A percentile compares a stretch with the other conserved stretches of the same genome.
Conservation (phyloP, 1,140 invertebrate genomes). For the Belonocnema kinseyi region DNA sequence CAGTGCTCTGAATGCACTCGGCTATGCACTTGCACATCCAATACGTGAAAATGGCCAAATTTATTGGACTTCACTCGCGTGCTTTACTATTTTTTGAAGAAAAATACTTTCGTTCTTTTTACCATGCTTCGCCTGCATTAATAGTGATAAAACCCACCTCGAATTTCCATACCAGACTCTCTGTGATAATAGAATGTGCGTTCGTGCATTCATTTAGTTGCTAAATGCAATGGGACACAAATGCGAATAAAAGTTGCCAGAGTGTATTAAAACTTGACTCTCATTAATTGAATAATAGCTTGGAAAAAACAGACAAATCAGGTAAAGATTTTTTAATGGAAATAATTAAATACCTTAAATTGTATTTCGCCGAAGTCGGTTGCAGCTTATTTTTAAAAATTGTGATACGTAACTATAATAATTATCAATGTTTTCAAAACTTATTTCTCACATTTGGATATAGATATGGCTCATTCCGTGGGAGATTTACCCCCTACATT, state of each 20-base stretch:
- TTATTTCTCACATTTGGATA: too few relatives aligned
- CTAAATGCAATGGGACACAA: slow-evolving; percentile 7
- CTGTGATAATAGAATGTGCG: slow-evolving; percentile 22
- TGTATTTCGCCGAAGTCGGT: too few relatives aligned
- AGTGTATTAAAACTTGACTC: not conserved
- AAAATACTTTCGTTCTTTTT: slow-evolving; percentile 4
- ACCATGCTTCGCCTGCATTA: slow-evolving; percentile 10
- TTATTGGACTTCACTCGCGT: slow-evolving; percentile 42
- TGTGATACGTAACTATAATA: too few relatives aligned
- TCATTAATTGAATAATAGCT: slow-evolving; percentile 1
- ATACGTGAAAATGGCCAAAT: slow-evolving; percentile 48
- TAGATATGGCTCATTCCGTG: too few relatives aligned
- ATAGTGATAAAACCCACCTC: slow-evolving; percentile 25
- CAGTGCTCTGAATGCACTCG: slow-evolving; percentile 18
- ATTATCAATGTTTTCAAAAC: too few relatives aligned
- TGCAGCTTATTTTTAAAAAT: too few relatives aligned
- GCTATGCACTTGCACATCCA: slow-evolving; percentile 34
- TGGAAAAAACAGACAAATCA: not conserved
- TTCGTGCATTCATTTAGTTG: slow-evolving; percentile 19
- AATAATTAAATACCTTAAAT: too few relatives aligned
- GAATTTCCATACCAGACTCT: not conserved
- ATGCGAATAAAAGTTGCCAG: slow-evolving; percentile 21
- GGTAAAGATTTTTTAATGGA: too few relatives aligned
- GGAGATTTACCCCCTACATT: too few relatives aligned
- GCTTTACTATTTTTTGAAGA: slow-evolving; percentile 15